Percentiles rank a stretch among this genome's conserved stretches.
Conservation (phyloP, 2,113 vertebrate genomes). For the Spizaetus ornatus region DNA sequence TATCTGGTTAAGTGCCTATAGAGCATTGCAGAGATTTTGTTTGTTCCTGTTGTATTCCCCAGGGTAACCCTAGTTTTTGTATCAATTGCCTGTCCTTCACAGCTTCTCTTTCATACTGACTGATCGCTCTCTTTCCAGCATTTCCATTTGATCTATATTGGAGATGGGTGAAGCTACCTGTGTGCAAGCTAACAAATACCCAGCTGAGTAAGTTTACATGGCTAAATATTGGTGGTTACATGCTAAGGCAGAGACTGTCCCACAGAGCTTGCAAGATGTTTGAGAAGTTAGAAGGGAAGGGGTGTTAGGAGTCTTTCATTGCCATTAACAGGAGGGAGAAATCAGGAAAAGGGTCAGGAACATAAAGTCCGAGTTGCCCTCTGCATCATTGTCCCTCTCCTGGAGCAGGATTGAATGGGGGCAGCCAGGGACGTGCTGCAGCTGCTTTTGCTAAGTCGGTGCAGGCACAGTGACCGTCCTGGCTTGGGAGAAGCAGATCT, state of each 20-base stretch:
- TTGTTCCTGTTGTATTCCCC: background rate
- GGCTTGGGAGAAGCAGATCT: background rate
- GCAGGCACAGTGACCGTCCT: background rate
- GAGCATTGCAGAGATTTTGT: background rate
- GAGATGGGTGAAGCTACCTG: background rate
- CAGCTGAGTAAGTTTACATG: background rate
- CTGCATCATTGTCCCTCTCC: background rate
- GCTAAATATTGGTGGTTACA: background rate
- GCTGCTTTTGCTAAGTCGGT: background rate
- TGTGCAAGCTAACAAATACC: background rate
- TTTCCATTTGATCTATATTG: background rate
- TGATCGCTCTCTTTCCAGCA: background rate
- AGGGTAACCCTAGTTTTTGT: background rate
- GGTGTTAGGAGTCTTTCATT: background rate
- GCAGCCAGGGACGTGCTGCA: background rate
- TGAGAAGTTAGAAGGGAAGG: background rate
- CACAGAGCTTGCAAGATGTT: rapidly evolving
- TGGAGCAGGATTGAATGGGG: background rate
- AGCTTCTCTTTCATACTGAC: background rate
- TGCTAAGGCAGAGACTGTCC: background rate
- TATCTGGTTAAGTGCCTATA: background rate
- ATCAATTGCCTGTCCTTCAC: background rate
- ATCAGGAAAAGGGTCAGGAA: background rate
- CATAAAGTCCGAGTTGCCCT: background rate
- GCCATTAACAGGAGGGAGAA: background rate